These are phyloP conservation scores for Holothuria scabra DNA, from an alignment of 53 echinoderm and acorn worm genomes.

Conservation along the genomic window DNA sequence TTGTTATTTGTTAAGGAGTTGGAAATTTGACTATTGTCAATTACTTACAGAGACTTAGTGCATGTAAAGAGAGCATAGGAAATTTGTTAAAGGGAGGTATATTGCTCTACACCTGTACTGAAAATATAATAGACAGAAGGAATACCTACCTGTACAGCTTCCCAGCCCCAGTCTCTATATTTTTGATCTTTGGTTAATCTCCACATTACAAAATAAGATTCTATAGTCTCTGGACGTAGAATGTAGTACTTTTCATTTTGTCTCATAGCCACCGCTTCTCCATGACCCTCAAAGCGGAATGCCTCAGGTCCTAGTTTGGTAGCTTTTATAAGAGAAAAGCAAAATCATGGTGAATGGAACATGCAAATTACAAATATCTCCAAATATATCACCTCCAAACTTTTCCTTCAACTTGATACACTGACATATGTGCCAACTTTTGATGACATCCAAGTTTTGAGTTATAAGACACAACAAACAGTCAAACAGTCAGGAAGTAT, in stretches of 20 bases:
- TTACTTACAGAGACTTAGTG: no score
- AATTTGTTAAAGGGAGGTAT: no score
- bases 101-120: no score
- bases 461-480: no score
- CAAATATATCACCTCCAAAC: neutral
- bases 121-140: no score
- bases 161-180: constrained; percentile 99
- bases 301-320: constrained; percentile 97
- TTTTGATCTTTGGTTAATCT: constrained; percentile 91
- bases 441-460: no score
- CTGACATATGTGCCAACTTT: no score
- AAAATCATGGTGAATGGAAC: constrained; percentile 7
- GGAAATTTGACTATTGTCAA: no score
- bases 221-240: constrained; percentile 91
- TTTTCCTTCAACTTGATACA: neutral
- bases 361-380: neutral
- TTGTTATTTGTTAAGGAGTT: no score
- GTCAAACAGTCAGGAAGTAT: no score
- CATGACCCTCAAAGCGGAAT: constrained; percentile 92
- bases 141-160: constrained; percentile 83
- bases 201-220: constrained; percentile 96
- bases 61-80: no score
- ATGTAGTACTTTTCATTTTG: constrained; percentile 99
- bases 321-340: constrained; percentile 56
- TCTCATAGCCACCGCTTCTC: constrained; percentile 97